Conservation (phyloP, 2,888 invertebrate species). For the Cremastinae sp. region DNA sequence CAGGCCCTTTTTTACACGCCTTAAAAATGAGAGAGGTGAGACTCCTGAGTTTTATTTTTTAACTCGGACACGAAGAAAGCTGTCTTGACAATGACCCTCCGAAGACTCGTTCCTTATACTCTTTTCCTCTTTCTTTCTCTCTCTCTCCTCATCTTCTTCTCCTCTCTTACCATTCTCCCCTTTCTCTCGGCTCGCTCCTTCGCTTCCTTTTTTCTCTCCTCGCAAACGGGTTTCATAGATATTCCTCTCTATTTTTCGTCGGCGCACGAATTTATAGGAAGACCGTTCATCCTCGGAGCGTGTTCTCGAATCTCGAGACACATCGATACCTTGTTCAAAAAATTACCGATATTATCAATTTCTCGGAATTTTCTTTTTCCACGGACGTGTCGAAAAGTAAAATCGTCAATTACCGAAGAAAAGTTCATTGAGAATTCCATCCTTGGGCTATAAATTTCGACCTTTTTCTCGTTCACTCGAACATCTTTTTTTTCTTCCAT, state of each 20-base stretch:
- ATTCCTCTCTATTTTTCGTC: slow-evolving; percentile 34
- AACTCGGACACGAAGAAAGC: too few species aligned
- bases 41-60: too few species aligned
- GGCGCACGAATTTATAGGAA: slow-evolving; percentile 14
- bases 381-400: too few species aligned
- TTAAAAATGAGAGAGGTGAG: too few species aligned
- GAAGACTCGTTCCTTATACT: too few species aligned
- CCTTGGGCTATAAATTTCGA: background rate
- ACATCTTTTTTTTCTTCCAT: too few species aligned
- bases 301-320: slow-evolving; percentile 19
- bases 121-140: background rate
- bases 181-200: slow-evolving; percentile 11
- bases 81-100: too few species aligned
- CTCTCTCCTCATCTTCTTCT: background rate
- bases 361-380: too few species aligned
- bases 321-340: background rate
- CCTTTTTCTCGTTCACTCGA: too few species aligned
- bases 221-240: slow-evolving; percentile 45
- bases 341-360: slow-evolving; percentile 2
- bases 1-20: too few species aligned
- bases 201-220: background rate
- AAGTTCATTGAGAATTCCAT: background rate
- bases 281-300: slow-evolving; percentile 24
- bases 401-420: background rate
- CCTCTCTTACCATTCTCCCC: slow-evolving; percentile 5